Conservation (phyloP, 2,797 vertebrate genomes). For the Dermochelys coriacea region DNA sequence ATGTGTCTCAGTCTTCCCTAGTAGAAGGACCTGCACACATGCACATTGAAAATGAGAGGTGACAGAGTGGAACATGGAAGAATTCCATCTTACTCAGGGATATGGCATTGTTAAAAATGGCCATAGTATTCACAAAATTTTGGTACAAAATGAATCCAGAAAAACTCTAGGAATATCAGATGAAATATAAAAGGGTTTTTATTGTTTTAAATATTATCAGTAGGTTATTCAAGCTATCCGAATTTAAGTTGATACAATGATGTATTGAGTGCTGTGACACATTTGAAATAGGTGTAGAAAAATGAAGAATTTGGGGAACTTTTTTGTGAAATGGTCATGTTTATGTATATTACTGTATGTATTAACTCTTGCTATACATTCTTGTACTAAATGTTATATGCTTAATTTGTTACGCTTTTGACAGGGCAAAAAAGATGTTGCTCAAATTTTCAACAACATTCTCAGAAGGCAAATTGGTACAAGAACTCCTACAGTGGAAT, state of each 20-base stretch:
- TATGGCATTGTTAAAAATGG: not conserved
- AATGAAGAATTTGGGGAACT: not conserved
- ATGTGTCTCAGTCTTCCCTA: not conserved
- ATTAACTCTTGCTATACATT: not conserved
- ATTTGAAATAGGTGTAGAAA: not conserved
- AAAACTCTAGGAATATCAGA: not conserved
- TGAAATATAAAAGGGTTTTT: not conserved
- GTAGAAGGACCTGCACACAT: not conserved
- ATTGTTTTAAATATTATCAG: not conserved
- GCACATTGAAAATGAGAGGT: not conserved
- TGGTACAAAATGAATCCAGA: not conserved
- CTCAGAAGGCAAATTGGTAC: conserved; percentile 97
- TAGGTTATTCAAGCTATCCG: not conserved
- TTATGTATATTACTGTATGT: not conserved
- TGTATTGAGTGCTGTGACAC: not conserved
- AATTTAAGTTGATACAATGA: not conserved
- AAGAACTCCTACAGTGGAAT: conserved; percentile 97
- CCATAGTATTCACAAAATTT: not conserved
- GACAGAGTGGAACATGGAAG: not conserved
- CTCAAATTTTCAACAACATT: conserved; percentile 99
- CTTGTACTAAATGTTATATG: not conserved
- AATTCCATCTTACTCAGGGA: not conserved
- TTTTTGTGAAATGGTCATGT: not conserved
- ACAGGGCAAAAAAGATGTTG: conserved; percentile 98
- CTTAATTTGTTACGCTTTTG: conserved; percentile 70